Percentiles rank a stretch among this genome's conserved stretches.
These are phyloP conservation scores for Prunella himalayana DNA, from an alignment of 2,113 vertebrate species.

Conservation along the genomic window DNA sequence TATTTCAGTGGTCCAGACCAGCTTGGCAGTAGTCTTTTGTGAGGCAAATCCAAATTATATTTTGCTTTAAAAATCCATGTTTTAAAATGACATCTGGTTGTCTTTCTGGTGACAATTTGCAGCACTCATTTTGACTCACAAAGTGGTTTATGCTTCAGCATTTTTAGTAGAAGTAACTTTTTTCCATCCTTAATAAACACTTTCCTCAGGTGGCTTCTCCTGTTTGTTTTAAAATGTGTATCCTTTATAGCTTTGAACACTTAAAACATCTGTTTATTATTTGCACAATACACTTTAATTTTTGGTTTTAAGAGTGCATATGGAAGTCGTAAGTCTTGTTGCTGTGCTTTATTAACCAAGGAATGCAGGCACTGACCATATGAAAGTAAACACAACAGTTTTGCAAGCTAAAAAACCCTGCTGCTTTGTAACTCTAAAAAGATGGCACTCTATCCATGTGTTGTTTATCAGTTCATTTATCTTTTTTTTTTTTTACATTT, in stretches of 20 bases:
- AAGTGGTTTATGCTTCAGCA: background rate
- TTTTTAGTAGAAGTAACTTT: background rate
- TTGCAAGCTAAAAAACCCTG: background rate
- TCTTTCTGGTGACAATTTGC: background rate
- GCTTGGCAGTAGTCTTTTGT: background rate
- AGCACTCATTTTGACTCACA: background rate
- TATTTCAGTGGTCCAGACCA: background rate
- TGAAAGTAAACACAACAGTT: slow-evolving; percentile 2
- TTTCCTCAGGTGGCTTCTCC: background rate
- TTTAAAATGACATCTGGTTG: background rate
- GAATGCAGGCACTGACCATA: background rate
- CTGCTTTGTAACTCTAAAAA: background rate
- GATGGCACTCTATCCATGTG: background rate
- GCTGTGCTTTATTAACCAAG: slow-evolving; percentile 25
- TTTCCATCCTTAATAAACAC: background rate
- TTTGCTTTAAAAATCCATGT: background rate
- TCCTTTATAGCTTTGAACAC: background rate
- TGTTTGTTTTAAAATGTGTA: background rate
- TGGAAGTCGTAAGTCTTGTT: slow-evolving; percentile 36
- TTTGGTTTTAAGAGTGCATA: background rate
- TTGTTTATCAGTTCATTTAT: background rate
- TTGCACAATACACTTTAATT: background rate
- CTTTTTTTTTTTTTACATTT: background rate
- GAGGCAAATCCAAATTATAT: background rate
- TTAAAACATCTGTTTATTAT: slow-evolving; percentile 51